These are phyloP conservation scores for Amblyopsis hoosieri DNA, from an alignment of 2,797 vertebrate genomes.

Conservation along the genomic window DNA sequence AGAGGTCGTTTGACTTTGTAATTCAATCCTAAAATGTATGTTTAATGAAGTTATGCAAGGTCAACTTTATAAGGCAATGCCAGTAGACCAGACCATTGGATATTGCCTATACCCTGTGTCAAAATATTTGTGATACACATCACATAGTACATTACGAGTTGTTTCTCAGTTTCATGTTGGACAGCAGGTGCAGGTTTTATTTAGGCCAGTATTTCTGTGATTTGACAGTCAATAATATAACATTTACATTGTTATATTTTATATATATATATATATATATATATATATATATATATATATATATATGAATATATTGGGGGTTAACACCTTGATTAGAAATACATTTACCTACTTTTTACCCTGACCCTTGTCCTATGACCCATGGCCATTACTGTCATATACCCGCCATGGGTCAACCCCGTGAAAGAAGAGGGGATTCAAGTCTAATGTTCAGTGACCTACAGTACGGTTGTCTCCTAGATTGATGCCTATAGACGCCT, in stretches of 20 bases:
- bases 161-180: no score
- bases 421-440: conserved; percentile 13
- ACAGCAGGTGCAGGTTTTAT: not conserved
- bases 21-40: conserved; percentile 52
- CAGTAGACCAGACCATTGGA: no score
- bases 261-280: no score
- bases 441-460: conserved; percentile 21
- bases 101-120: no score
- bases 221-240: no score
- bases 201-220: not conserved
- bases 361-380: conserved; percentile 65
- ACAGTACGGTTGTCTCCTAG: conserved; percentile 40
- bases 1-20: conserved; percentile 59
- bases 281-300: no score
- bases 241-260: conserved; percentile 20
- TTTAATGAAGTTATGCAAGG: conserved; percentile 23
- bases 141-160: no score
- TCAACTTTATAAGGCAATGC: conserved; percentile 22
- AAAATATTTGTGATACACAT: no score
- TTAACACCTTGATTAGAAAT: conserved; percentile 48
- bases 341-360: conserved; percentile 56
- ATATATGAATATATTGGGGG: no score
- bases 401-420: conserved; percentile 56
- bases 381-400: conserved; percentile 63
- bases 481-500: conserved; percentile 36